Evolutionary conservation across 92 coral and sea anemone species (phyloP).

Genomic region (Palythoa heliodiscus): DNA sequence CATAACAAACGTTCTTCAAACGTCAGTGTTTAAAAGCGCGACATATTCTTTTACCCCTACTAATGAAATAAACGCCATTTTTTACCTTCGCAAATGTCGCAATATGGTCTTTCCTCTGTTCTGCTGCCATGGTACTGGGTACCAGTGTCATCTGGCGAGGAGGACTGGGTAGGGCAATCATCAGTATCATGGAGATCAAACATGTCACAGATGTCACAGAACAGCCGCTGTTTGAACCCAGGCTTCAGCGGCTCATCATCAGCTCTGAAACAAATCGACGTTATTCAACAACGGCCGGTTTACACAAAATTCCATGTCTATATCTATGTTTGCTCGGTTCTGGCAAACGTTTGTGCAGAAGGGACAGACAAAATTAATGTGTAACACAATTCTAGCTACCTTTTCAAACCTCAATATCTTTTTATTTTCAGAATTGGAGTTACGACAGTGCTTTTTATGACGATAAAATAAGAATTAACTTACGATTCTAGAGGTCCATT

Average conservation of each 20-base stretch:
- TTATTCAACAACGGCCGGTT: too few species aligned
- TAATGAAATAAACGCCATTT: neutral
- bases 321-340: too few species aligned
- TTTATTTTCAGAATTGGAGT: too few species aligned
- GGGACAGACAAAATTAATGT: too few species aligned
- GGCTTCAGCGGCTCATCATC: conserved; percentile 88
- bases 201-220: conserved; percentile 97
- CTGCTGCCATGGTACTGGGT: conserved; percentile 87
- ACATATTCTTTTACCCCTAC: too few species aligned
- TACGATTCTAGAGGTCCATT: conserved; percentile 77
- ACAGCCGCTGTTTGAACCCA: conserved; percentile 77
- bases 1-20: too few species aligned
- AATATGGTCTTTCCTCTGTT: conserved; percentile 86
- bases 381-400: too few species aligned
- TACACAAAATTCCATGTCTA: too few species aligned
- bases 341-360: too few species aligned
- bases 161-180: conserved; percentile 95
- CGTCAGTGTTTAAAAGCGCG: too few species aligned
- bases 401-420: too few species aligned
- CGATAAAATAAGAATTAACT: conserved; percentile 12
- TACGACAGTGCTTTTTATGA: too few species aligned
- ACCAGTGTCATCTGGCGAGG: conserved; percentile 81
- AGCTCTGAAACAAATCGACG: conserved; percentile 58
- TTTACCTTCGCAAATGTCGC: conserved; percentile 94
- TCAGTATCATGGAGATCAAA: conserved; percentile 97